phyloP scores from a whole-genome alignment of 2,888 invertebrate genomes.

The Ganaspis brasiliensis region DNA sequence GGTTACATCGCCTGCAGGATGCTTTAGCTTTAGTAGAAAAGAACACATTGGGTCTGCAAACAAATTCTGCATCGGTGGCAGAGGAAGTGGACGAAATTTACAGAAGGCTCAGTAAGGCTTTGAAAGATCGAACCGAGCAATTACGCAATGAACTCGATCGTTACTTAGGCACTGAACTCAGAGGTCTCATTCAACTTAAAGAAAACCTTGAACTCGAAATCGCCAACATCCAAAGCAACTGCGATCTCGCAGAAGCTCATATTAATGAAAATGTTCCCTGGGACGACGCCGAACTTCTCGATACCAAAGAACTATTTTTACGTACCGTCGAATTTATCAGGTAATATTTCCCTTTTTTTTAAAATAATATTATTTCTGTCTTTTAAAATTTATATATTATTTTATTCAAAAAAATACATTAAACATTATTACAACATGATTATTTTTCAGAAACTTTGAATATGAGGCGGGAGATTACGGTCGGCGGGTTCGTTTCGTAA shows the following conservation, averaged over 20 bases:
- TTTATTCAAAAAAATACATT: too few relatives aligned
- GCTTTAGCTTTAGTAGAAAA: conserved; percentile 92
- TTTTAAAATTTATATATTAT: not conserved
- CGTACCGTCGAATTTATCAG: conserved; percentile 96
- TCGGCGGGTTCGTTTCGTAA: conserved; percentile 91
- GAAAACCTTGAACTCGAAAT: conserved; percentile 97
- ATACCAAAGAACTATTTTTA: conserved; percentile 97
- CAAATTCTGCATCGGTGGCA: conserved; percentile 93
- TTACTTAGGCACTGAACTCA: conserved; percentile 93
- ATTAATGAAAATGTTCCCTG: conserved; percentile 95
- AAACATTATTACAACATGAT: not conserved
- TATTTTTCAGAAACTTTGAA: conserved; percentile 88
- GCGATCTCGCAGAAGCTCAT: conserved; percentile 97
- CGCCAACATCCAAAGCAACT: conserved; percentile 97
- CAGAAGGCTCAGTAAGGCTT: conserved; percentile 91
- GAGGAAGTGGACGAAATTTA: conserved; percentile 97
- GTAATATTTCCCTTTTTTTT: conserved; percentile 61
- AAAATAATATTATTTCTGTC: not conserved
- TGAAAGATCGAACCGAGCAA: conserved; percentile 94
- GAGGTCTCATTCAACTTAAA: conserved; percentile 92
- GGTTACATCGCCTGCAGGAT: conserved; percentile 94
- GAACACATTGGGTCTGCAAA: conserved; percentile 92
- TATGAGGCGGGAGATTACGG: conserved; percentile 95
- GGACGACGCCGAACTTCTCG: conserved; percentile 96
- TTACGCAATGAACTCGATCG: conserved; percentile 95